These are phyloP conservation scores for Rhea pennata DNA, from an alignment of 2,113 vertebrate genomes.

Conservation along the genomic window DNA sequence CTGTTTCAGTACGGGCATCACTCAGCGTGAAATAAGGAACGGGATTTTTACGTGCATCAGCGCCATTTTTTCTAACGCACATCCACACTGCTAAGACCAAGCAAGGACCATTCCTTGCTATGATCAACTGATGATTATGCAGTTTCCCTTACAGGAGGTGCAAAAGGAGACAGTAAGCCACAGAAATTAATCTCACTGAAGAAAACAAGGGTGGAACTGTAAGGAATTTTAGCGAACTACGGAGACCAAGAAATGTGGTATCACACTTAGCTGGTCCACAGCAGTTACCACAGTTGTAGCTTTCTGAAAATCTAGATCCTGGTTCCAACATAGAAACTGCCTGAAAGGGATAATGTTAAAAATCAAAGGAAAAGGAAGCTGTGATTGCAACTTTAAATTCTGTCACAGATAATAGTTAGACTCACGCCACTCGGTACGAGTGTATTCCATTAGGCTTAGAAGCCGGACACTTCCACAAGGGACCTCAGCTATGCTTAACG, in stretches of 20 bases:
- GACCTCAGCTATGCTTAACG: neutral
- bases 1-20: neutral
- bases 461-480: neutral
- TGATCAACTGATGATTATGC: fast-evolving
- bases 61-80: neutral
- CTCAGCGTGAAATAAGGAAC: neutral
- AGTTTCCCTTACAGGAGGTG: neutral
- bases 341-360: neutral
- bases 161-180: neutral
- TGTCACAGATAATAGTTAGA: neutral
- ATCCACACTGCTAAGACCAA: fast-evolving
- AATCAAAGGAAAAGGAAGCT: neutral
- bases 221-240: neutral
- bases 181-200: fast-evolving
- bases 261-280: neutral
- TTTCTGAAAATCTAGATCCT: neutral
- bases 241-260: neutral
- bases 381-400: neutral
- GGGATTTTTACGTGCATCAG: neutral
- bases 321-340: neutral
- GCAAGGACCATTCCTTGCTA: neutral
- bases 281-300: neutral
- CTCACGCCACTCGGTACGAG: neutral
- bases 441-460: neutral
- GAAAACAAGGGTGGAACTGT: neutral